A percentile compares a stretch with the other conserved stretches of the same genome.
These are phyloP conservation scores for Chunga burmeisteri DNA, from an alignment of 2,113 vertebrate genomes.

Conservation along the genomic window DNA sequence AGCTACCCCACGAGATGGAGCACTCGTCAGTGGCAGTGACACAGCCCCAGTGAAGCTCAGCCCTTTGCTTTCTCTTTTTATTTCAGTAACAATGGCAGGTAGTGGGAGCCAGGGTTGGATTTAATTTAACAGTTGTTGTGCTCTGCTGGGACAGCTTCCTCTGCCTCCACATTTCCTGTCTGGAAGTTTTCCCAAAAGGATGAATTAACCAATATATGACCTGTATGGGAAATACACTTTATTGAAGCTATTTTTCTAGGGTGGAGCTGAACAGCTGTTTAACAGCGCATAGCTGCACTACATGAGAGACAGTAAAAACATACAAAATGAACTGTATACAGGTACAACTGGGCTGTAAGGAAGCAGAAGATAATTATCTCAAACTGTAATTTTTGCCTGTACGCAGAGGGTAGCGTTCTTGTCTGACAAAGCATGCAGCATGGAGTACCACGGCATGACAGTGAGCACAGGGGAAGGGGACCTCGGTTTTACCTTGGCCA, in stretches of 20 bases:
- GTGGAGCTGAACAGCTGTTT: conserved; percentile 49
- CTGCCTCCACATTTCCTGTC: conserved; percentile 54
- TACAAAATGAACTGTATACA: not conserved
- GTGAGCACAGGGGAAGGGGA: not conserved
- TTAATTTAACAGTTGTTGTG: conserved; percentile 1
- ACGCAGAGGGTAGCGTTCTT: not conserved
- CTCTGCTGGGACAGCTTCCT: conserved; percentile 37
- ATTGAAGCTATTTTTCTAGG: conserved; percentile 56
- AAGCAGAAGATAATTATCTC: not conserved
- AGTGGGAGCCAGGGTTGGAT: conserved; percentile 6
- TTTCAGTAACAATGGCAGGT: conserved; percentile 5
- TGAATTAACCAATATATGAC: conserved; percentile 55
- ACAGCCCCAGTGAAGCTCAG: fast-evolving
- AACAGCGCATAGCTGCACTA: not conserved
- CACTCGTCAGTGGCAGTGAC: not conserved
- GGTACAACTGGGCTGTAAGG: not conserved
- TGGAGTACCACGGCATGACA: not conserved
- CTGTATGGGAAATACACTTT: conserved; percentile 40
- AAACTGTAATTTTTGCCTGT: not conserved
- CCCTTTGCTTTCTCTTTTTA: not conserved
- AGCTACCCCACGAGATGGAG: not conserved
- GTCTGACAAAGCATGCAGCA: not conserved
- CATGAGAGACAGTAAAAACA: not conserved
- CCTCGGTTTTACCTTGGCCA: not conserved
- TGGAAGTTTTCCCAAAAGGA: conserved; percentile 47